Evolutionary conservation across 2,888 invertebrate genomes (phyloP), one percentile per base, ranked within the genome.

Genomic region (Criorhina ranunculi): DNA sequence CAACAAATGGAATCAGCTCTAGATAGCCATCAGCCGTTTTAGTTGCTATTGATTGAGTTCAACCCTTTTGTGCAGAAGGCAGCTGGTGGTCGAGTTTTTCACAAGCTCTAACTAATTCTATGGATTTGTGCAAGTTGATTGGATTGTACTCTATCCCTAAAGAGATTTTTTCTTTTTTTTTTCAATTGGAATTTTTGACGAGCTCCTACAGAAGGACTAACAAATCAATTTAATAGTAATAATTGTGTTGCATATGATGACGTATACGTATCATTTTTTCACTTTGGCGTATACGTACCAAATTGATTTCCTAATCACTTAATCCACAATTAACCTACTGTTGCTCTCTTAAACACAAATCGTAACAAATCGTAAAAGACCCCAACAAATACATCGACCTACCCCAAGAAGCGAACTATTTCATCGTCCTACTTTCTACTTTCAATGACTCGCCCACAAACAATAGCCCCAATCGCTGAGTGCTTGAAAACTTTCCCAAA

Each of bases 91-190:
- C 29, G 62, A 46, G 24, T 60, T 49, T 67, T 35, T 33, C 37
- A 69, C 17, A 2, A 29, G n/a, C n/a, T 24, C 33, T 9, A 69
- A 53, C 42, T 70, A 62, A 70, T 76, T 81, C 62, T 33, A 33
- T 49, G 35, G 57, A 76, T 69, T 76, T 69, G 76, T 76, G 46
- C 53, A 55, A 69, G 69, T 75, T 81, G 81, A 81, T 81, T 81
- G 80, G 67, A 67, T 75, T 75, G 62, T n/a, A 17, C 51, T 73
- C 49, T 60, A 62, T 49, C 24, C 40, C 44, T 49, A 33, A 29
- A 24, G 19, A n/a, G 17, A 6, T 9, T 62, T 49, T 40, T 15
- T 11, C 66, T 40, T 17, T 42, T 33, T n/a, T 57, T 11, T 62
- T 59, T 73, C 59, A 42, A 40, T 59, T 59, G 40, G 55, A 66